Percentiles rank a stretch among this genome's conserved stretches.
Evolutionary conservation across 2,113 vertebrate genomes (phyloP).

Genomic region (Porphyrio hochstetteri): DNA sequence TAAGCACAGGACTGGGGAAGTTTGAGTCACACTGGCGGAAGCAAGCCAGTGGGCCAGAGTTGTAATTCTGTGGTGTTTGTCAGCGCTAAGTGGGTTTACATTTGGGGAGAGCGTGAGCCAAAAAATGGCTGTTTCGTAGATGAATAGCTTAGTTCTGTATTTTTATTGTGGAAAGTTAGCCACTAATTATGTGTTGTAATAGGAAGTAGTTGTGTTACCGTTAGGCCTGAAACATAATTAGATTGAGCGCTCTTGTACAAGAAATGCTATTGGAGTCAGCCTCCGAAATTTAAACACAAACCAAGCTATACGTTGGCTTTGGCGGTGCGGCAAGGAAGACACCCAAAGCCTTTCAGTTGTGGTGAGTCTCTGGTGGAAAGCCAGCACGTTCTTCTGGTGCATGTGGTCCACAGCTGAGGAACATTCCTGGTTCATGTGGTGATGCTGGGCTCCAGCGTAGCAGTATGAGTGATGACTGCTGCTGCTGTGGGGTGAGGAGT

Average conservation of each 20-base stretch:
- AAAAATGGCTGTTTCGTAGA: not conserved
- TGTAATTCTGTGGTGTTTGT: not conserved
- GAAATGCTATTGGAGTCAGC: not conserved
- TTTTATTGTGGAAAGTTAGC: not conserved
- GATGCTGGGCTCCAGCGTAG: not conserved
- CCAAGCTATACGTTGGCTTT: not conserved
- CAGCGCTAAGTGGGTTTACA: not conserved
- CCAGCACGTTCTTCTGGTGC: not conserved
- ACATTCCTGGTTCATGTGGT: rapidly evolving
- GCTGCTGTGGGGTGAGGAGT: not conserved
- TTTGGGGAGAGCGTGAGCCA: not conserved
- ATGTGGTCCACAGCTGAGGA: not conserved
- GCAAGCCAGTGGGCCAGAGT: not conserved
- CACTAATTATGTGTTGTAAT: not conserved
- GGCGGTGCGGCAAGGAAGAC: not conserved
- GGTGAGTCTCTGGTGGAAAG: not conserved
- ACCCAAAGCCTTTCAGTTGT: not conserved
- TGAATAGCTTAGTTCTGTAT: not conserved
- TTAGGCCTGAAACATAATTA: not conserved
- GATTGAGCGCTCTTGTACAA: not conserved
- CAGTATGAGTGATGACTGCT: not conserved
- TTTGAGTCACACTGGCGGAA: not conserved
- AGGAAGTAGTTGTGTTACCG: not conserved
- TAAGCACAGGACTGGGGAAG: not conserved
- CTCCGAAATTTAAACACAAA: not conserved